Base-by-base conservation (phyloP, 2,888 invertebrate species). In the Strigamia transsilvanica region DNA sequence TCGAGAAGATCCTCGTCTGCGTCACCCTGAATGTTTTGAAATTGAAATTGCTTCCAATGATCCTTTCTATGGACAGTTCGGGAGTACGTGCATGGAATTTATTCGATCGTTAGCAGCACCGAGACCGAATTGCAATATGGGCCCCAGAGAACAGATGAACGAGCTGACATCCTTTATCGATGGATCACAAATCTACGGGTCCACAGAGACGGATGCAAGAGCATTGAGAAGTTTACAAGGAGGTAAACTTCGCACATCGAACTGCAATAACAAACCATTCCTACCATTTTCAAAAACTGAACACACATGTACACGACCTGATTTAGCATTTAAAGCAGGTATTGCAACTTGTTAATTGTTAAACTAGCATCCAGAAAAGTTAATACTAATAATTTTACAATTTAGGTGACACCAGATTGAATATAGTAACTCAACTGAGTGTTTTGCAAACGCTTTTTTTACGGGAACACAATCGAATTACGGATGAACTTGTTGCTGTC, bases 11-110 rank as follows among this genome's bases (percentile, higher is more conserved):
- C 84, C 73, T 90, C 81, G 84, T 18, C 83, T 85, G 9, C 80
- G 84, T 84, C 91, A 92, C 86, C 91, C 91, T 83, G 92, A 92
- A 0, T 94, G 94, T 84, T 90, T 92, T 83, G 92, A 93, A 0
- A 93, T 94, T 80, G 82, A 87, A 0, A 89, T 93, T 12, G 90
- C 91, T 0, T 87, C 88, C 0, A 87, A 90, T 0, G 94, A 94
- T 86, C 87, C 89, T 0, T 90, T 90, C 77, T 92, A 91, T 84
- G 86, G 88, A 0, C 87, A 89, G 9, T 89, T 89, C 66, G 90
- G 91, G 23, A 90, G 90, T 0, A 85, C 84, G 15, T 88, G 88
- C 84, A 87, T 88, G 87, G 87, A 87, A 83, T 88, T 88, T 83
- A 87, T 88, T 7, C 85, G 88, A 12, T 88, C 88, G 4, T 82